Conservation (phyloP, 2,797 vertebrate genomes). For the Melanotaenia nigrans region DNA sequence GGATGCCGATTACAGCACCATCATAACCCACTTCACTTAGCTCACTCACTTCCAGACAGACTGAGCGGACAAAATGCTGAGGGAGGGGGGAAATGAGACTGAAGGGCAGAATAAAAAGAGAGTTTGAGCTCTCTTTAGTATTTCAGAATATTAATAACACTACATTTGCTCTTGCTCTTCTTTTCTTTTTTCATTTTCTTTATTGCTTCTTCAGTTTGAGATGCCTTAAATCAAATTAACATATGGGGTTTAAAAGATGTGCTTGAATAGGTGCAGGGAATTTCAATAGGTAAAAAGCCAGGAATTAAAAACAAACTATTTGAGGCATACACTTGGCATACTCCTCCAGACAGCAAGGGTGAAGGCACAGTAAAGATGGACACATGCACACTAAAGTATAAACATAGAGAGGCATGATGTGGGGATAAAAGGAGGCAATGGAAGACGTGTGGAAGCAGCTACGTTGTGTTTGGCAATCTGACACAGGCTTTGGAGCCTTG, state of each 20-base stretch:
- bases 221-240: constrained; percentile 83
- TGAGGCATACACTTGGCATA: constrained; percentile 52
- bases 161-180: constrained; percentile 57
- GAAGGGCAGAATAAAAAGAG: constrained; percentile 37
- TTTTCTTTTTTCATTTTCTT: constrained; percentile 46
- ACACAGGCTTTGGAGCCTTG: constrained; percentile 78
- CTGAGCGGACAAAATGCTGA: constrained; percentile 68
- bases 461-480: constrained; percentile 79
- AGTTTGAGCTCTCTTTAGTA: constrained; percentile 59
- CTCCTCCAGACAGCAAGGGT: constrained; percentile 28
- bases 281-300: constrained; percentile 72
- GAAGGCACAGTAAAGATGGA: constrained; percentile 45
- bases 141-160: constrained; percentile 75
- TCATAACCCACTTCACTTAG: constrained; percentile 83
- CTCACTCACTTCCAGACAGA: constrained; percentile 77
- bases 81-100: constrained; percentile 34
- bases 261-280: constrained; percentile 66
- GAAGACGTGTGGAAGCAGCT: constrained; percentile 58
- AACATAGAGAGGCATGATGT: constrained; percentile 29
- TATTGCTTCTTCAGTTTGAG: constrained; percentile 76
- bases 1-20: constrained; percentile 83
- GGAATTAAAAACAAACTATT: constrained; percentile 70
- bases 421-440: constrained; percentile 45
- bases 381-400: constrained; percentile 30
- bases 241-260: constrained; percentile 78